phyloP scores from a whole-genome alignment of 2,888 invertebrate genomes.

The Serrognathus titanus region DNA sequence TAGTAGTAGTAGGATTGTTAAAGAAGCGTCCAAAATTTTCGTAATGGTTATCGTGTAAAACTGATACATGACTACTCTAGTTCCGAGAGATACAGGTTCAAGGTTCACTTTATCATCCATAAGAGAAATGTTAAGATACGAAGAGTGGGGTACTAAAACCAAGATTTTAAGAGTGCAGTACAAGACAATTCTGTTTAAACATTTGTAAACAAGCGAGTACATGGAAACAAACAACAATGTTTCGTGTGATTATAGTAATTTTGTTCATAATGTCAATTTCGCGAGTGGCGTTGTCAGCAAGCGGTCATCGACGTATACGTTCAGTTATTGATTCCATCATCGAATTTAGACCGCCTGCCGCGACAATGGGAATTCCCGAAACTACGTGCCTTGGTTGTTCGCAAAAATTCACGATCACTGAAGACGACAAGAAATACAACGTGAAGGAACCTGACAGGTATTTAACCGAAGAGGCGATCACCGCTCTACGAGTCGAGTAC shows the following conservation, averaged over 20 bases:
- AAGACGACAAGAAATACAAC: conserved; percentile 18
- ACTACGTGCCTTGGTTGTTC: conserved; percentile 30
- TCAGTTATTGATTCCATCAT: conserved; percentile 38
- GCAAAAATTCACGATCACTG: conserved; percentile 35
- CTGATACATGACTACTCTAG: conserved; percentile 33
- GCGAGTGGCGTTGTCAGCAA: conserved; percentile 15
- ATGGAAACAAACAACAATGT: conserved; percentile 12
- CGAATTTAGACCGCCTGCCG: conserved; percentile 23
- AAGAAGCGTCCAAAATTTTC: neutral
- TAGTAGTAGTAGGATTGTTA: neutral
- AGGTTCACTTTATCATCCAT: conserved; percentile 50
- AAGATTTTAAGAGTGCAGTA: conserved; percentile 41
- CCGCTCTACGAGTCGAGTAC: conserved; percentile 71
- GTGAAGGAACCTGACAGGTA: conserved; percentile 24
- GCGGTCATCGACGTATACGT: conserved; percentile 26
- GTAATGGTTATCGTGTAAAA: neutral
- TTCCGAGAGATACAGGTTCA: conserved; percentile 49
- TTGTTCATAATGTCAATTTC: conserved; percentile 24
- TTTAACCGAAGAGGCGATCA: conserved; percentile 54
- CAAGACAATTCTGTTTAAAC: conserved; percentile 29
- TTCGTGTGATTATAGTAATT: conserved; percentile 23
- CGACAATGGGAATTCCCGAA: conserved; percentile 1
- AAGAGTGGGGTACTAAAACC: conserved; percentile 46
- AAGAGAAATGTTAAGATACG: conserved; percentile 43
- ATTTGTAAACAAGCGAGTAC: conserved; percentile 38